Evolutionary conservation across 2,113 vertebrate genomes (phyloP), one percentile per base, ranked within the genome.

Genomic region (Dipodomys ordii): DNA sequence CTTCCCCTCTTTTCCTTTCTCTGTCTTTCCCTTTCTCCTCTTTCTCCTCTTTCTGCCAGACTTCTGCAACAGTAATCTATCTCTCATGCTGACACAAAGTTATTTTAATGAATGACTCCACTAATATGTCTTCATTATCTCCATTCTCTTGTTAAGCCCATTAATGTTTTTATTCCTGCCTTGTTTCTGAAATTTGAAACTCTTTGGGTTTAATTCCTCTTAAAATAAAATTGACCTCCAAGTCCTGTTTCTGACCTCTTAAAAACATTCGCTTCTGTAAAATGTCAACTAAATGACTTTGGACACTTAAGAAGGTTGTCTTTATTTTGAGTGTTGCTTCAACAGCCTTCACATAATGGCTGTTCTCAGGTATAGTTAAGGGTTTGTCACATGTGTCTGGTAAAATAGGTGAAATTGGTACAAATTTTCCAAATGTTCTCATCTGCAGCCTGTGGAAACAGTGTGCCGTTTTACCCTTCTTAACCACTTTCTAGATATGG

Each of bases 41-140:
- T 93, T 73, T 76, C 30, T 82, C 44, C 46, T 35, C 23, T 79
- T 46, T 77, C 32, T 73, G 12, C 62, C 32, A n/a, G 76, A 28
- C 27, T 82, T 32, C 20, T 28, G 94, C 53, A 73, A 78, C 44
- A 64, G 72, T 35, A 32, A 85, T 90, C 71, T 76, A 28, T 85
- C 93, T 94, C 27, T n/a, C 28, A 53, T 80, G 67, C 83, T 94
- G 91, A 95, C 91, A 94, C 57, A 35, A 11, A 80, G 73, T 71
- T 95, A 62, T 95, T 91, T 91, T 95, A 91, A 96, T 94, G 89
- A 94, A 86, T 71, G 65, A 68, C 80, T 96, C 71, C 53, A 71
- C 77, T 73, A 32, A 65, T 83, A 30, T 90, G 78, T 94, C 64
- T 94, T 76, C 91, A 83, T 93, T 96, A 94, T 95, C 80, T 80